Evolutionary conservation across 2,113 vertebrate genomes (phyloP), one percentile per base, ranked within the genome.

Genomic region (Lycaon pictus): DNA sequence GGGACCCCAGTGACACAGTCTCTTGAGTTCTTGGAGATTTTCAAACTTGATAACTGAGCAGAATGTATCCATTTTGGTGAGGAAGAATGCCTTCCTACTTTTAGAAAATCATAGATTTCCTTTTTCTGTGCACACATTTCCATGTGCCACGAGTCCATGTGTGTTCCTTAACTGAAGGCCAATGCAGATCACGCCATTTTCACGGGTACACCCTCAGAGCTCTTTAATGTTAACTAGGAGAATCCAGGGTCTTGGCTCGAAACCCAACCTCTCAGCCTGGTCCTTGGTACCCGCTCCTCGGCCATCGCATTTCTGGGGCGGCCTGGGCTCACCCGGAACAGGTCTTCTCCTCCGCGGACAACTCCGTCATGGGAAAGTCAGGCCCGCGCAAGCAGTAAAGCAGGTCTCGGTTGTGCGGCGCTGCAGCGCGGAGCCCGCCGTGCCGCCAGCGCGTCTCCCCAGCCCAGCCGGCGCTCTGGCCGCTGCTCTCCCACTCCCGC

Each of bases 1-100:
- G 32, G 99, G 99, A 51, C 99, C 99, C 99, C 99, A 99, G 98
- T 99, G 99, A 98, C 99, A 99, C 88, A 99, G 98, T 98, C 99
- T 99, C 95, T 99, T 99, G 98, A 99, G 98, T 98, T 99, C 99
- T 97, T 99, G 99, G 97, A 99, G 99, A 98, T 99, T 99, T 97
- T 99, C 99, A 98, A 99, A 99, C 95, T 98, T 99, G 97, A 99
- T 98, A 77, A 99, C 94, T 58, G 99, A 99, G 95, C 99, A 99
- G 65, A 99, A 84, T 93, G 99, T 97, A 76, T 99, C 99, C 99
- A 99, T 99, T 96, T 97, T 99, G 97, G 71, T 63, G 90, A 88
- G 94, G 94, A 94, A 84, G 88, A 84, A 77, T 32, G 62, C 9
- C 43, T 95, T 96, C 79, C 96, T 95, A 95, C 72, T 95, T 97